Evolutionary conservation across 1,140 invertebrate species (phyloP), one percentile per base, ranked within the genome.

Genomic region (Hydropsyche tenuis): DNA sequence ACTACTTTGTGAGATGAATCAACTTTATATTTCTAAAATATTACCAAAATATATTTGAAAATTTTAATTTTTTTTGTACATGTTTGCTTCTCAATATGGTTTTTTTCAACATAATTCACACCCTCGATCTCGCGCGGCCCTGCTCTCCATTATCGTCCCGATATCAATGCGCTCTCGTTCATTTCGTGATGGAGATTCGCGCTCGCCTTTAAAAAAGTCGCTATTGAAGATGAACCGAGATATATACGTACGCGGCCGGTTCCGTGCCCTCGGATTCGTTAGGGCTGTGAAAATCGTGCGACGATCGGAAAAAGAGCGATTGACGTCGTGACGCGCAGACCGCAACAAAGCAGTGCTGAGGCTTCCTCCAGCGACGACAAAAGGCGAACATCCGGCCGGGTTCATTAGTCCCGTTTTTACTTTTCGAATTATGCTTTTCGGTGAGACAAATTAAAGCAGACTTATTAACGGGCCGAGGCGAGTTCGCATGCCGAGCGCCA

Each of bases 271-370:
- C 46, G 63, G 74, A 75, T 75, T 75, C 71, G 69, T 73, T 73
- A 75, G 66, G 37, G 56, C 42, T 60, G 74, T 70, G 71, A 73
- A 75, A 70, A 73, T 75, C 74, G 74, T 75, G 74, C 71, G 45
- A 65, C 48, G 12, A 73, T 75, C 74, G 14, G 71, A 42, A 18
- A 45, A 70, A 51, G 65, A 68, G 65, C 65, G 65, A 56, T 46
- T 42, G 68, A 70, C 43, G 48, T 53, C 27, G 68, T 53, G 30
- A 37, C 68, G 27, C 46, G 46, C 14, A 9, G 43, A 43, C 14
- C 63, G 22, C 43, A 45, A 43, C 16, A 63, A 69, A 46, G 69
- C 14, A 53, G 46, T 16, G 18, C 48, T 22, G 62, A 9, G 30
- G 30, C 30, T 37, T 37, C 30, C 30, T 37, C 30, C 30, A 9